These are phyloP conservation scores for Synergus gifuensis DNA, from an alignment of 2,888 invertebrate genomes.

Conservation along the genomic window DNA sequence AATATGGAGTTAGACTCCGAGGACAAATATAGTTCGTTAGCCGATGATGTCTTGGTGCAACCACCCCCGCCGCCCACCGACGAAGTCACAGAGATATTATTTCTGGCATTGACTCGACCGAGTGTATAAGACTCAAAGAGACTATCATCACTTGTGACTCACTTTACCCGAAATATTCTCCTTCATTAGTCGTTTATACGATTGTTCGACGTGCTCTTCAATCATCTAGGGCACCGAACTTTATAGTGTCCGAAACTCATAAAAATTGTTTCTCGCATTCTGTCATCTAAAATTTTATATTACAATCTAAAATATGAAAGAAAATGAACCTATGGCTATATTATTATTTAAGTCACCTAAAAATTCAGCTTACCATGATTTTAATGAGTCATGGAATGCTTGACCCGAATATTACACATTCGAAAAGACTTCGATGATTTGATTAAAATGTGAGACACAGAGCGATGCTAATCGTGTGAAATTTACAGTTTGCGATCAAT, in stretches of 20 bases:
- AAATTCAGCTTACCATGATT: not conserved
- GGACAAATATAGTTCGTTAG: conserved; percentile 74
- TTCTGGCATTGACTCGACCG: conserved; percentile 73
- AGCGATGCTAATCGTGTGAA: not conserved
- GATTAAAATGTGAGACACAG: conserved; percentile 29
- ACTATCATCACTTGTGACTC: conserved; percentile 70
- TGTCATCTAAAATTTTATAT: not conserved
- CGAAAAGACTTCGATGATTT: not conserved
- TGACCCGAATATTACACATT: not conserved
- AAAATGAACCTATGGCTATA: not conserved
- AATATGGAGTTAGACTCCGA: conserved; percentile 48
- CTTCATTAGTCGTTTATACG: conserved; percentile 54
- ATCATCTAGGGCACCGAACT: conserved; percentile 29
- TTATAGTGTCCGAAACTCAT: not conserved
- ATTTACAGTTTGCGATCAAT: not conserved
- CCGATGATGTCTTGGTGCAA: conserved; percentile 67
- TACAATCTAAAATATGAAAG: too few relatives aligned
- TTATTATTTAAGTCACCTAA: not conserved
- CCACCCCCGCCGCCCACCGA: conserved; percentile 63
- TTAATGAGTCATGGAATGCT: not conserved
- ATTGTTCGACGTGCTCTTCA: conserved; percentile 47
- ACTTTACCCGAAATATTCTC: conserved; percentile 67
- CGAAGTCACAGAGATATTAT: conserved; percentile 69
- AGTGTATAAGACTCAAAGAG: conserved; percentile 61
- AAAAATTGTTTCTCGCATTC: not conserved